Percentiles rank a stretch among this genome's conserved stretches.
These are phyloP conservation scores for Nomada fucata DNA, from an alignment of 2,888 invertebrate species.

Conservation along the genomic window DNA sequence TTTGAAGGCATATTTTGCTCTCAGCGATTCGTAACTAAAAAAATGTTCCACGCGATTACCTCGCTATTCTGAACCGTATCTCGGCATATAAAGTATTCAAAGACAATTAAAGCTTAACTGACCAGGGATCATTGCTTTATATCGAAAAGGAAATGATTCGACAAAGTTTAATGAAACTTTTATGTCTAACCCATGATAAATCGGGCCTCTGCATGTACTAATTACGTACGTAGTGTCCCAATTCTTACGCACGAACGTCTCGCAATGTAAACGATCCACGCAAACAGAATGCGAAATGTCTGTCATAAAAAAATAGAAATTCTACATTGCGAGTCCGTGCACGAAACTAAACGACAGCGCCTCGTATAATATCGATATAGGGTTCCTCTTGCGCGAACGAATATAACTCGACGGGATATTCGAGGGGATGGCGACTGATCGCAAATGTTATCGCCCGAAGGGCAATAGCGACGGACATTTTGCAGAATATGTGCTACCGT, in stretches of 20 bases:
- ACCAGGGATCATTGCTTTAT: background rate
- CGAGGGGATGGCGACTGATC: background rate
- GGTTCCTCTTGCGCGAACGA: background rate
- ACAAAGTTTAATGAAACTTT: background rate
- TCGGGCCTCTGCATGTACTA: background rate
- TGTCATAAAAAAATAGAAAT: constrained; percentile 43
- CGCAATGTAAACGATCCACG: background rate
- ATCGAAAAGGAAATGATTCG: background rate
- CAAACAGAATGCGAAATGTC: constrained; percentile 24
- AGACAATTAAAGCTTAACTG: no score
- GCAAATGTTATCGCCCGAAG: background rate
- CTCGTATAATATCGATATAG: background rate
- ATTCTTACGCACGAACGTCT: background rate
- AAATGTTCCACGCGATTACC: background rate
- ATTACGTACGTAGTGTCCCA: background rate
- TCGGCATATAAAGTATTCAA: background rate
- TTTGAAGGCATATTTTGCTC: background rate
- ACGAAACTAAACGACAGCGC: constrained; percentile 25
- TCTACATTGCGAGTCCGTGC: background rate
- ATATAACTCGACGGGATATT: background rate
- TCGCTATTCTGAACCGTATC: background rate
- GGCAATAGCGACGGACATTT: constrained; percentile 13
- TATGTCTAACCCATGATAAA: background rate
- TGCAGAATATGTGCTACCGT: constrained; percentile 1
- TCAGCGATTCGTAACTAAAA: no score